These are phyloP conservation scores for Dinoponera quadriceps DNA, from an alignment of 1,140 invertebrate species.

Conservation along the genomic window DNA sequence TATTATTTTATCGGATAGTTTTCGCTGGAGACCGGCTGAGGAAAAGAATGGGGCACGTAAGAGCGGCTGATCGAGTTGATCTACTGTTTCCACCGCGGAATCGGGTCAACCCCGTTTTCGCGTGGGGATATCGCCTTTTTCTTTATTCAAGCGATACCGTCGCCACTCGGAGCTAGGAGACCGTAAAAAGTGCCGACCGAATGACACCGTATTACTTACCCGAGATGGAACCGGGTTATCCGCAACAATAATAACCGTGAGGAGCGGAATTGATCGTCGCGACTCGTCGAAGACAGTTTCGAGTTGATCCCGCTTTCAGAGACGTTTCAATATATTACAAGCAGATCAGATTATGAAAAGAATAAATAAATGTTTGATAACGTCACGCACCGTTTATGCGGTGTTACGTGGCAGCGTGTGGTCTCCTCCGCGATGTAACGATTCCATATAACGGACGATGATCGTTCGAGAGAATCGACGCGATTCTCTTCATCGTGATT, in stretches of 20 bases:
- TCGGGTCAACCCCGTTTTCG: conserved; percentile 55
- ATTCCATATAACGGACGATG: neutral
- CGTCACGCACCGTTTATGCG: too few relatives aligned
- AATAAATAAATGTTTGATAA: too few relatives aligned
- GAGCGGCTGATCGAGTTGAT: conserved; percentile 65
- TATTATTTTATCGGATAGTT: conserved; percentile 68
- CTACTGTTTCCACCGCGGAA: conserved; percentile 60
- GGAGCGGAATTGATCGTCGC: neutral
- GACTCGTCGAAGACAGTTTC: neutral
- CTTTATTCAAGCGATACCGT: conserved; percentile 56
- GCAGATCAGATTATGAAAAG: too few relatives aligned
- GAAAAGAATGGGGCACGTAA: conserved; percentile 46
- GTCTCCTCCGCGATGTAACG: too few relatives aligned
- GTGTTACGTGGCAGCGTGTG: too few relatives aligned
- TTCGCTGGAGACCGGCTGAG: conserved; percentile 29
- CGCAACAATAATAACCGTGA: neutral
- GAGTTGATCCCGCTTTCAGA: neutral
- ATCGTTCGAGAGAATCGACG: neutral
- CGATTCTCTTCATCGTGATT: neutral
- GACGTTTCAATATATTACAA: neutral
- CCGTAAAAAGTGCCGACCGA: conserved; percentile 30
- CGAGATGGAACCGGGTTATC: conserved; percentile 15
- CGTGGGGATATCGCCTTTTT: conserved; percentile 41
- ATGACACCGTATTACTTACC: conserved; percentile 4
- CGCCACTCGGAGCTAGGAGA: conserved; percentile 1